Evolutionary conservation across 2,888 invertebrate species (phyloP).

Genomic region (Blomia tropicalis): DNA sequence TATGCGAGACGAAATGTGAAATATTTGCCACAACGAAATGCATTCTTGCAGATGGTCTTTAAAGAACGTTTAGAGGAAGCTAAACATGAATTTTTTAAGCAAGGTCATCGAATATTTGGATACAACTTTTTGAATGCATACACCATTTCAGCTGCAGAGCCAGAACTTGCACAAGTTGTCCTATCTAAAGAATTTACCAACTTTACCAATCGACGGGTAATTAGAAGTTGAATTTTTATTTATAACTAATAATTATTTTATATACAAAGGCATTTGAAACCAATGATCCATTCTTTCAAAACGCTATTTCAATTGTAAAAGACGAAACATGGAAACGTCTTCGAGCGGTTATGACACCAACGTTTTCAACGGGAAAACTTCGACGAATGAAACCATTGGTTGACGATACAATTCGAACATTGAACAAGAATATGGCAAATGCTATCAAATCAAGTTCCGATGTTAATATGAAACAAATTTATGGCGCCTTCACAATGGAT

Average conservation of each 20-base stretch:
- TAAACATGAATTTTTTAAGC: not conserved
- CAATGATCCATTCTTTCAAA: not conserved
- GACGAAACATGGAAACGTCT: conserved; percentile 5
- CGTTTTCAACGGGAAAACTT: not conserved
- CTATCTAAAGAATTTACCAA: not conserved
- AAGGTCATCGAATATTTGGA: not conserved
- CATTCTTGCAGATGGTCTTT: not conserved
- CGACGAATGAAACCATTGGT: not conserved
- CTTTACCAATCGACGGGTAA: not conserved
- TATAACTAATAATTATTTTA: not conserved
- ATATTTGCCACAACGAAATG: not conserved
- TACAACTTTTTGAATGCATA: not conserved
- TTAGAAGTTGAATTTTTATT: not conserved
- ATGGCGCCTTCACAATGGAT: not conserved
- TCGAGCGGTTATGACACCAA: not conserved
- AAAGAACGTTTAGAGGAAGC: not conserved
- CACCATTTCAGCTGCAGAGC: not conserved
- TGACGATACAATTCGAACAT: not conserved
- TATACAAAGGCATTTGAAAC: not conserved
- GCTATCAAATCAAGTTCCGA: not conserved
- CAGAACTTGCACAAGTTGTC: not conserved
- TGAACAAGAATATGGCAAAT: not conserved
- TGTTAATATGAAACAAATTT: not conserved
- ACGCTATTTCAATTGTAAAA: not conserved
- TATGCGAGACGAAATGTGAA: not conserved